Evolutionary conservation across 2,888 invertebrate genomes (phyloP).

Genomic region (Neria commutata): DNA sequence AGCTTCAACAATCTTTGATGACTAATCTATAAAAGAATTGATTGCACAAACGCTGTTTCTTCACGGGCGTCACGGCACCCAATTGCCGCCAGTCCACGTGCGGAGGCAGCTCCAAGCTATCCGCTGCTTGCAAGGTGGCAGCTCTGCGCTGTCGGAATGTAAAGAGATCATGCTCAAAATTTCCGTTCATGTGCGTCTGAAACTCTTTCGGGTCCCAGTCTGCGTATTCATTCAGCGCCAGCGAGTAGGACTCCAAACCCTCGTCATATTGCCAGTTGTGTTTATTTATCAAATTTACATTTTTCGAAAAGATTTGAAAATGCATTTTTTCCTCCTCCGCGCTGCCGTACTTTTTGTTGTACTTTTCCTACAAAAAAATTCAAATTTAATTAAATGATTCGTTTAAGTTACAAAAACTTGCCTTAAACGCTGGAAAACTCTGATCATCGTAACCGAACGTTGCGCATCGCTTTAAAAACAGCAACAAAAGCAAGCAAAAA

Average conservation of each 20-base stretch:
- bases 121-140: too few species aligned
- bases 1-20: too few species aligned
- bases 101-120: too few species aligned
- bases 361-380: too few species aligned
- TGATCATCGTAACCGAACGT: too few species aligned
- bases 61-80: constrained; percentile 83
- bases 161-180: too few species aligned
- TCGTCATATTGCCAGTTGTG: constrained; percentile 10
- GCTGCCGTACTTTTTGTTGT: constrained; percentile 6
- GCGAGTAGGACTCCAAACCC: constrained; percentile 2
- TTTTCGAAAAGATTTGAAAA: constrained; percentile 4
- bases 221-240: constrained; percentile 14
- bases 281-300: constrained; percentile 7
- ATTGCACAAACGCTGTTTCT: constrained; percentile 63
- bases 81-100: constrained; percentile 78
- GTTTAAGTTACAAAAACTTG: constrained; percentile 2
- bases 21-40: too few species aligned
- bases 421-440: constrained; percentile 12
- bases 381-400: too few species aligned
- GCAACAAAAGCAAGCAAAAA: too few species aligned
- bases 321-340: constrained; percentile 3
- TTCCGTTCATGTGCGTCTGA: neutral
- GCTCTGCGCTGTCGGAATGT: too few species aligned
- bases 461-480: too few species aligned
- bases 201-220: constrained; percentile 11